Base-by-base conservation (phyloP, 2,888 invertebrate genomes). In the Elysia crispata region DNA sequence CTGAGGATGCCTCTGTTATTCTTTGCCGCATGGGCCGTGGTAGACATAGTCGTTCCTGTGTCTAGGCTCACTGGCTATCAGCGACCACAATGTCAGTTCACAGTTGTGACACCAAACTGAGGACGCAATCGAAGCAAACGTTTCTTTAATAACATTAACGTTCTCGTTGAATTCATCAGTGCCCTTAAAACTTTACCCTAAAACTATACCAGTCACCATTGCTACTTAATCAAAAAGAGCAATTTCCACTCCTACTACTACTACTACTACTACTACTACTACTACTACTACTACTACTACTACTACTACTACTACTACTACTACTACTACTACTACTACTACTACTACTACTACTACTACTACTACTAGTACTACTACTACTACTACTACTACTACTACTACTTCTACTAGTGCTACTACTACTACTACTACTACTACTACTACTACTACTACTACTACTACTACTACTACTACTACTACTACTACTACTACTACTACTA, bases 1-100 rank as follows among this genome's bases (percentile, higher is more conserved):
- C 79, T 76, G 18, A 83, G 75, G 28, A 82, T 79, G n/a, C 77
- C 77, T 13, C 77, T 67, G 28, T 77, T 76, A 31, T 74, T 73
- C 30, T 74, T 76, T 0, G 78, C 60, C 0, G 18, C 31, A 60
- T 41, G 41, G 5, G 41, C 11, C 41, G 41, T 41, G 41, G 41
- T 6, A 41, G 41, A 41, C 41, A 41, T 41, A 11, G 41, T 41
- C 11, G 41, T 41, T 6, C n/a, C n/a, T n/a, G n/a, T n/a, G n/a
- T n/a, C n/a, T n/a, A n/a, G n/a, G n/a, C 41, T 41, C 41, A 41
- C 41, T 41, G 11, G 11, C 11, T 41, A 11, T 41, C 41, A 6
- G 41, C 11, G 41, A 41, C 11, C 41, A 41, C 5, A 41, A 11
- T 41, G 5, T 3, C 41, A 41, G 41, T 11, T 3, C 41, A 41